A percentile compares a stretch with the other conserved stretches of the same genome.
Evolutionary conservation across 2,797 vertebrate species (phyloP).

Genomic region (Myotis daubentonii): DNA sequence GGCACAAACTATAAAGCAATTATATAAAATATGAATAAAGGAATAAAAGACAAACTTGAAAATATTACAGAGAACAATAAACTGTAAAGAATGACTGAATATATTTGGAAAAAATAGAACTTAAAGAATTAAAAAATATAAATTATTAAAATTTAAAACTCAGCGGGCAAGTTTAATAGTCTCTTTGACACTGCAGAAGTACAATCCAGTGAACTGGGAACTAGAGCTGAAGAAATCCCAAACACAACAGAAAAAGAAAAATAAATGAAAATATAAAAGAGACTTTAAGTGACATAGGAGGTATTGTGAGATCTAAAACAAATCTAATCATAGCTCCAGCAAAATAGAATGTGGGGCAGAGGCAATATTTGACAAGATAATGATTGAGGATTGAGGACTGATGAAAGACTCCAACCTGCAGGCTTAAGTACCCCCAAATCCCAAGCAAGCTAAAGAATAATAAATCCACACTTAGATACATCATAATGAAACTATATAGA

Average conservation of each 20-base stretch:
- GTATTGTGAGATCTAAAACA: constrained; percentile 34
- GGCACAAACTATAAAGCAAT: not conserved
- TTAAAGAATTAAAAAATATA: constrained; percentile 8
- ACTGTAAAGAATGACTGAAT: not conserved
- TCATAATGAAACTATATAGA: not conserved
- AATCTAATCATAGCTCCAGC: constrained; percentile 22
- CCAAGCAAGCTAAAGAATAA: constrained; percentile 57
- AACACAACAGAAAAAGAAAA: constrained; percentile 21
- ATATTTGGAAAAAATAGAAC: not conserved
- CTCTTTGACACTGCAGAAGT: constrained; percentile 3
- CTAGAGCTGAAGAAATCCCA: constrained; percentile 22
- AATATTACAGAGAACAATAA: constrained; percentile 35
- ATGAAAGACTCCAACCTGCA: constrained; percentile 20
- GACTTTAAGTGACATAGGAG: constrained; percentile 28
- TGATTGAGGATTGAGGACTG: constrained; percentile 19
- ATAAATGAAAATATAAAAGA: constrained; percentile 12
- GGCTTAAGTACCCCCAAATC: not conserved
- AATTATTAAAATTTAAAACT: constrained; percentile 23
- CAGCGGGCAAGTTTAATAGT: not conserved
- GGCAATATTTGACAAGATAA: constrained; percentile 49
- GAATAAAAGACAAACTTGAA: constrained; percentile 27
- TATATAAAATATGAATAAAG: not conserved
- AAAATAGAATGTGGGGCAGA: constrained; percentile 37
- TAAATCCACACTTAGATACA: not conserved
- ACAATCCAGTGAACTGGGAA: not conserved